phyloP scores from a whole-genome alignment of 2,113 vertebrate genomes.

The Balaenoptera acutorostrata region DNA sequence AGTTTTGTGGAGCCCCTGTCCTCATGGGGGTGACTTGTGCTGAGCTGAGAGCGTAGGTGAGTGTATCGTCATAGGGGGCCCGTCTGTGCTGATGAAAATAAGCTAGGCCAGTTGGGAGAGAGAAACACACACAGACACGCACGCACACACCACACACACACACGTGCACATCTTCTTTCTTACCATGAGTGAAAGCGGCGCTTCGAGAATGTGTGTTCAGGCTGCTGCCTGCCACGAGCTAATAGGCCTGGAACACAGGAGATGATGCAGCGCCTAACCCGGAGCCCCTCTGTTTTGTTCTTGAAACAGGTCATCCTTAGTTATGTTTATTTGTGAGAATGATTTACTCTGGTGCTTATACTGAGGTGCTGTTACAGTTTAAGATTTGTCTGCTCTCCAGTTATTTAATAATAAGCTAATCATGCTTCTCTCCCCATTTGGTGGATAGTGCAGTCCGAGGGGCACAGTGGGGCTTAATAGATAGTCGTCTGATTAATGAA shows the following conservation, averaged over 20 bases:
- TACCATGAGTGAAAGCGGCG: accelerated
- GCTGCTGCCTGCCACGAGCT: neutral
- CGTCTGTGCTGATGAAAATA: accelerated
- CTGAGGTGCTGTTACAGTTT: accelerated
- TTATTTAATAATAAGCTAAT: neutral
- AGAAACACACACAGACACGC: accelerated
- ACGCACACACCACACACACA: accelerated
- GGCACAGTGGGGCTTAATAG: neutral
- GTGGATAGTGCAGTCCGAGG: neutral
- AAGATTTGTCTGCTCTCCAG: accelerated
- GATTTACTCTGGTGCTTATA: accelerated
- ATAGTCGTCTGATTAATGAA: too few relatives aligned
- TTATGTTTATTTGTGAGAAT: neutral
- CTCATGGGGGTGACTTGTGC: accelerated
- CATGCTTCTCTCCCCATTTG: accelerated
- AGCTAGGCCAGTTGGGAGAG: neutral
- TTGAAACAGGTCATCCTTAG: accelerated
- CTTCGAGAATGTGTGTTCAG: accelerated
- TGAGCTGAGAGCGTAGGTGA: accelerated
- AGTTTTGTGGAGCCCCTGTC: accelerated
- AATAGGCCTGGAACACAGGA: accelerated
- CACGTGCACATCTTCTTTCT: neutral
- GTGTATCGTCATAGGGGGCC: accelerated
- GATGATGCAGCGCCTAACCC: accelerated
- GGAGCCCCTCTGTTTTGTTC: neutral